A percentile compares a stretch with the other conserved stretches of the same genome.
Conservation (phyloP, 2,113 vertebrate species). For the Lepus americanus region DNA sequence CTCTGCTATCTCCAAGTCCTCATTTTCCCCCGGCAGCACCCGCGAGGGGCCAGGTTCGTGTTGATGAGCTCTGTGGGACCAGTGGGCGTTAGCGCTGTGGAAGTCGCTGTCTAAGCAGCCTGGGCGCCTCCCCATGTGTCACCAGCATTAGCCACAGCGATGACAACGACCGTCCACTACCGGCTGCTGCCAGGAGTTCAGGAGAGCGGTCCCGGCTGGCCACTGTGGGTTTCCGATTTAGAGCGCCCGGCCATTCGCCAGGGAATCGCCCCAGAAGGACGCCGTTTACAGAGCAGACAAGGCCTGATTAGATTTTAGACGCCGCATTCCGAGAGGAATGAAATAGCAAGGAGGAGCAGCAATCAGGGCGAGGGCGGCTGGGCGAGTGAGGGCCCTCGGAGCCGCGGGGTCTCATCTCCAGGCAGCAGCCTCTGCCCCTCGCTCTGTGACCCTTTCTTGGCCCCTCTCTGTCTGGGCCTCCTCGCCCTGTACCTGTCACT, state of each 20-base stretch:
- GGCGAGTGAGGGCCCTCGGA: not conserved
- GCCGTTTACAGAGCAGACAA: slow-evolving; percentile 72
- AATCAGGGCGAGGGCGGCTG: no score
- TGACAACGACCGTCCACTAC: not conserved
- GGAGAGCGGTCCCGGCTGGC: slow-evolving; percentile 48
- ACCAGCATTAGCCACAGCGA: not conserved
- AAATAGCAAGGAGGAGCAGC: not conserved
- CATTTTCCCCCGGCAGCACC: not conserved
- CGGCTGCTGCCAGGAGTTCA: not conserved
- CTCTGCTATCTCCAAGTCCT: slow-evolving; percentile 50
- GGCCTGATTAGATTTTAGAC: slow-evolving; percentile 77
- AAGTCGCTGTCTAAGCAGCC: slow-evolving; percentile 77
- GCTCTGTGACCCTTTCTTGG: not conserved
- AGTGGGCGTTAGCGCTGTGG: not conserved
- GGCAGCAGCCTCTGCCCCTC: not conserved
- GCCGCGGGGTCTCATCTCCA: not conserved
- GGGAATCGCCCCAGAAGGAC: slow-evolving; percentile 78
- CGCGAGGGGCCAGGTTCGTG: not conserved
- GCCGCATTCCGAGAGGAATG: not conserved
- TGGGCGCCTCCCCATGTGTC: slow-evolving; percentile 52
- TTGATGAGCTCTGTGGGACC: slow-evolving; percentile 64
- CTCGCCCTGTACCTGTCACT: not conserved
- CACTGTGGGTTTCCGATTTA: slow-evolving; percentile 73
- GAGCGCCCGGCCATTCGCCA: slow-evolving; percentile 71
- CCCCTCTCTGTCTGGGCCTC: not conserved